Conservation (phyloP, 2,888 invertebrate genomes). For the Argyresthia goedartella region DNA sequence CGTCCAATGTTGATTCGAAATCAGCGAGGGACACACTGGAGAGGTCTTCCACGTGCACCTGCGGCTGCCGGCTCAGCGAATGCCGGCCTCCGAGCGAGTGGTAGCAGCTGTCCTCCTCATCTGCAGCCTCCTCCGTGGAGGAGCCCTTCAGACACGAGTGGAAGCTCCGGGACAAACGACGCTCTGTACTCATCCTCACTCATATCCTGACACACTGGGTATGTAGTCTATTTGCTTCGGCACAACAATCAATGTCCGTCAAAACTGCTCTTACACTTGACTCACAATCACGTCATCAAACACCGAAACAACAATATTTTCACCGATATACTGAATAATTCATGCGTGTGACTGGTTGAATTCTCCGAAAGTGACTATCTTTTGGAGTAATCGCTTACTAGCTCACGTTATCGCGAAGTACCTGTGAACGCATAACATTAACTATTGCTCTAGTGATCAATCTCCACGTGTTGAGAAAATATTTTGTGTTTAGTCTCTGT, state of each 20-base stretch:
- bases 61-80: slow-evolving; percentile 49
- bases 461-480: neutral
- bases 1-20: slow-evolving; percentile 54
- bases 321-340: slow-evolving; percentile 3
- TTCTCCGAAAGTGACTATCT: slow-evolving; percentile 32
- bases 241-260: neutral
- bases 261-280: neutral
- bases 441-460: slow-evolving; percentile 27
- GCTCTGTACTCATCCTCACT: slow-evolving; percentile 65
- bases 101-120: slow-evolving; percentile 61
- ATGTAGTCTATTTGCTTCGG: slow-evolving; percentile 6
- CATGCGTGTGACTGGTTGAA: slow-evolving; percentile 24
- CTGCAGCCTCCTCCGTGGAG: slow-evolving; percentile 63
- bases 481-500: no score
- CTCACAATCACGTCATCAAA: neutral
- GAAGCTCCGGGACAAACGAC: slow-evolving; percentile 75
- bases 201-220: slow-evolving; percentile 36
- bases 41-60: slow-evolving; percentile 60
- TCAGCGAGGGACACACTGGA: slow-evolving; percentile 55
- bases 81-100: slow-evolving; percentile 59
- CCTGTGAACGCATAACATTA: slow-evolving; percentile 32
- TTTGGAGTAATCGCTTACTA: slow-evolving; percentile 30
- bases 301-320: neutral
- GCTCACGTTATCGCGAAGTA: slow-evolving; percentile 36
- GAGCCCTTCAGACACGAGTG: slow-evolving; percentile 77